Percentiles rank a stretch among this genome's conserved stretches.
Evolutionary conservation across 2,113 vertebrate species (phyloP).

Genomic region (Tamias sibiricus): DNA sequence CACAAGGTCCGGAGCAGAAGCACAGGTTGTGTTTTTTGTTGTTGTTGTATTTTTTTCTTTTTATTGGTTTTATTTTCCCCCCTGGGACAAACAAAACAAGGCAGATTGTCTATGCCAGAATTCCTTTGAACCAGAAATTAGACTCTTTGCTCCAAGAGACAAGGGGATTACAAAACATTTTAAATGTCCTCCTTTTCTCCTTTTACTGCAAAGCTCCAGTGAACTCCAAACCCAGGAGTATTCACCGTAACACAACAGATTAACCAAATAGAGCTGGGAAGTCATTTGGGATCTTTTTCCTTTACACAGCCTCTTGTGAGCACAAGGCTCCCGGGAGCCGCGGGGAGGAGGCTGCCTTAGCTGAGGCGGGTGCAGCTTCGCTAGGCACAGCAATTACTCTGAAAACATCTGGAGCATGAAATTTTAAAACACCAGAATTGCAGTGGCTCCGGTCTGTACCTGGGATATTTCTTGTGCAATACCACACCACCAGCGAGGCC

Average conservation of each 20-base stretch:
- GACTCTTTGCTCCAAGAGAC: constrained; percentile 37
- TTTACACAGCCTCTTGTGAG: not conserved
- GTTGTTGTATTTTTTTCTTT: not conserved
- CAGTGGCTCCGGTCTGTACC: not conserved
- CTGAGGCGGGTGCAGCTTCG: not conserved
- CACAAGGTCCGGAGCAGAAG: not conserved
- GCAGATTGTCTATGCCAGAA: not conserved
- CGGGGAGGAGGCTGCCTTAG: not conserved
- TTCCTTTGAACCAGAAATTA: constrained; percentile 47
- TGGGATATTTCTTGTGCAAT: not conserved
- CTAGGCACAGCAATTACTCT: constrained; percentile 50
- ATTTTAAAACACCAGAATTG: constrained; percentile 14
- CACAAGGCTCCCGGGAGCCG: not conserved
- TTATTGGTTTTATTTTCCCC: no score
- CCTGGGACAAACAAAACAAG: constrained; percentile 19
- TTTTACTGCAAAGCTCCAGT: constrained; percentile 17
- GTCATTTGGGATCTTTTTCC: not conserved
- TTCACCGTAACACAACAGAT: constrained; percentile 54
- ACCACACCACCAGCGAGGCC: not conserved
- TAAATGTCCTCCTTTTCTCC: constrained; percentile 40
- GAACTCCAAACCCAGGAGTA: constrained; percentile 49
- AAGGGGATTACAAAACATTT: constrained; percentile 39
- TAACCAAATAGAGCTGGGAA: constrained; percentile 50
- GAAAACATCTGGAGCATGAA: constrained; percentile 54
- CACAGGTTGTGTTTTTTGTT: not conserved